Evolutionary conservation across 2,888 invertebrate genomes (phyloP), one percentile per base, ranked within the genome.

Genomic region (Gonocerus acuteangulatus): DNA sequence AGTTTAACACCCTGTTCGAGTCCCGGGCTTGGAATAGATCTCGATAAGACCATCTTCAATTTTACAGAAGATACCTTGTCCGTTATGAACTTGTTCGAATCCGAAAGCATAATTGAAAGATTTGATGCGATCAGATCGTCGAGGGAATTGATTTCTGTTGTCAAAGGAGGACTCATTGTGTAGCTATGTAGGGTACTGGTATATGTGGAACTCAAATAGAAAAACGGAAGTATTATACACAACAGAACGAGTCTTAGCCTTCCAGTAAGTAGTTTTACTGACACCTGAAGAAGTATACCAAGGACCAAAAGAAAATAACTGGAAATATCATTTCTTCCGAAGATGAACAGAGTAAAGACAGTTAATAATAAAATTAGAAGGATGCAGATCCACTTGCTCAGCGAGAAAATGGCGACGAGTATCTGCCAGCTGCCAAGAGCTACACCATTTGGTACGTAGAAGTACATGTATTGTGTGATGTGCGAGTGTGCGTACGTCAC

Each of bases 91-190:
- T 36, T 18, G 27, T 51, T 51, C 1, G 51, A 34, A 1, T 32
- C 51, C 4, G 51, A 51, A 0, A 51, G 16, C 32, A 51, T 51
- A 1, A 51, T 19, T 34, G 51, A 18, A 19, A 51, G 2, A 11
- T 51, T 51, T 11, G 18, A 19, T 1, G 16, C 18, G 6, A 51
- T 36, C 1, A 51, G 32, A n/a, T 36, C 51, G 19, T 34, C 51
- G 1, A 51, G n/a, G 1, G 27, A 34, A n/a, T 51, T 51, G 0
- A 51, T 51, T 7, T 27, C 18, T n/a, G 32, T 27, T 7, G 19
- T 13, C 19, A 27, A 13, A 18, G 51, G 51, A 16, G 51, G 51
- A 7, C 34, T 51, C 51, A 51, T 51, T 0, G 51, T 51, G 32
- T 34, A 51, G 19, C 36, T 19, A 16, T 51, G 51, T 19, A 51